phyloP scores from a whole-genome alignment of 2,113 vertebrate species.

The Forbesichthys agassizii region DNA sequence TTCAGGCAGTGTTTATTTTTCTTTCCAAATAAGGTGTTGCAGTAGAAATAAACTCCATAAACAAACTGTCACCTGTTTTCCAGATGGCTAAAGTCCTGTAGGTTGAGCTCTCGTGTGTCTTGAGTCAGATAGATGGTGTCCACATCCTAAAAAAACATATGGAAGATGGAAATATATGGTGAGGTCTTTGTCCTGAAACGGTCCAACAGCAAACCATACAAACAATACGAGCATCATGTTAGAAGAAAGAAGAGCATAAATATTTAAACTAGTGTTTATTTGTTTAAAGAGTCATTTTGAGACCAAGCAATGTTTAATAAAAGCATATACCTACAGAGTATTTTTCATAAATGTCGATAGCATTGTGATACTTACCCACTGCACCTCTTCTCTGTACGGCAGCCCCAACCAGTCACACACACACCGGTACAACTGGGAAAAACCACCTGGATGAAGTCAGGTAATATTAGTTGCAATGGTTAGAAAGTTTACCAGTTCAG shows the following conservation, averaged over 20 bases:
- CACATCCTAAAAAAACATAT: constrained; percentile 81
- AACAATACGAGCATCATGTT: no score
- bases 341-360: neutral
- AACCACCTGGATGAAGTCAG: constrained; percentile 82
- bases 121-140: constrained; percentile 98
- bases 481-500: no score
- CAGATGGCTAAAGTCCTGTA: constrained; percentile 97
- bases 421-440: constrained; percentile 96
- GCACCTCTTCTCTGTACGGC: constrained; percentile 93
- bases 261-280: no score
- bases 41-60: neutral
- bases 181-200: no score
- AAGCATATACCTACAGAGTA: neutral
- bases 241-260: no score
- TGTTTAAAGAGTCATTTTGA: no score
- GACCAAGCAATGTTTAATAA: neutral
- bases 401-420: constrained; percentile 96
- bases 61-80: constrained; percentile 85
- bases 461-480: no score
- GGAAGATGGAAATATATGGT: no score
- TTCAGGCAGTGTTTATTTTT: no score
- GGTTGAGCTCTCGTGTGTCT: constrained; percentile 92
- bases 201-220: no score
- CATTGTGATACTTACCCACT: constrained; percentile 85
- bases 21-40: neutral